These are phyloP conservation scores for Aporophyla nigra DNA, from an alignment of 2,888 invertebrate genomes.

Conservation along the genomic window DNA sequence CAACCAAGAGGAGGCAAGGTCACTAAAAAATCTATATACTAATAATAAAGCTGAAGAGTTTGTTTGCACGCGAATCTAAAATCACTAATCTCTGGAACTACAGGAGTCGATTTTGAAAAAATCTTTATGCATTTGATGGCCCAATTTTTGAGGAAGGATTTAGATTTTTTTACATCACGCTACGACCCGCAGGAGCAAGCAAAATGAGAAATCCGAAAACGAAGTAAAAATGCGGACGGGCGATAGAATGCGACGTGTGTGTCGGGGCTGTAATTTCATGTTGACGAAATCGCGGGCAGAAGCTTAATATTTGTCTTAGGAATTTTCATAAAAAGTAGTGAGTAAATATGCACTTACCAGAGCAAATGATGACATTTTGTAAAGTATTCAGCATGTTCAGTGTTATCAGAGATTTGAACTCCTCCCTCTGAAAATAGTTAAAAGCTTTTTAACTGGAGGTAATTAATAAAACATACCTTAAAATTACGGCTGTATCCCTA, in stretches of 20 bases:
- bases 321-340: background rate
- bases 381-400: slow-evolving; percentile 97
- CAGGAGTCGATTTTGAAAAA: background rate
- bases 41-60: background rate
- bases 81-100: background rate
- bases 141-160: background rate
- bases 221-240: too few species aligned
- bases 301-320: background rate
- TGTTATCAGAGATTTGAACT: slow-evolving; percentile 96
- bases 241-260: too few species aligned
- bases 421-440: slow-evolving; percentile 93
- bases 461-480: background rate
- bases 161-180: background rate
- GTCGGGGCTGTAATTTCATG: too few species aligned
- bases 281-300: background rate
- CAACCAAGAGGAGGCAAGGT: background rate
- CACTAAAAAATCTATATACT: background rate
- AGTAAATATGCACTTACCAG: slow-evolving; percentile 78
- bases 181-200: background rate
- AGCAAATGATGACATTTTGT: slow-evolving; percentile 97
- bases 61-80: background rate
- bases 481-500: background rate
- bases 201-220: background rate
- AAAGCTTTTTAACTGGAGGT: background rate
- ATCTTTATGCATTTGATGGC: background rate